A percentile compares a stretch with the other conserved stretches of the same genome.
Conservation (phyloP, 2,888 invertebrate species). For the Cancer borealis region DNA sequence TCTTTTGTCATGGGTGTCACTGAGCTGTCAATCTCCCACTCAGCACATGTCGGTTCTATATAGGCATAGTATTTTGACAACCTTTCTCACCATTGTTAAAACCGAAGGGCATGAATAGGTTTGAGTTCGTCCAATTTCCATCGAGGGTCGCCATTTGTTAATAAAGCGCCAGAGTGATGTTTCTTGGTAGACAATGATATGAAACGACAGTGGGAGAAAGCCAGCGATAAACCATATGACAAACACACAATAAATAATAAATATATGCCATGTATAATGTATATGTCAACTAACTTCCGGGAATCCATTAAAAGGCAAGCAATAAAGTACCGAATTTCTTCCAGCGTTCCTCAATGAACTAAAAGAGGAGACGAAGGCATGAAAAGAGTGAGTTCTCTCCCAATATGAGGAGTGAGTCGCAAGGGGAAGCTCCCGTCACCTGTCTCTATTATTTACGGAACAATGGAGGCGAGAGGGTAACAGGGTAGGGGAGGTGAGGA, state of each 20-base stretch:
- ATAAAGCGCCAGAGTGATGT: not conserved
- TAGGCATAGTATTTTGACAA: too few species aligned
- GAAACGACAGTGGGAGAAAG: not conserved
- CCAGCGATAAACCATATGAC: not conserved
- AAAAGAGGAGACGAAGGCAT: not conserved
- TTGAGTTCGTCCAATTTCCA: not conserved
- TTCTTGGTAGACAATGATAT: not conserved
- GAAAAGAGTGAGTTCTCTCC: not conserved
- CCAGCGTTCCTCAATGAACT: not conserved
- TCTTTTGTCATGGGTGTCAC: not conserved
- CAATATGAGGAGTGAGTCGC: not conserved
- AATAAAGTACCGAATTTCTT: not conserved
- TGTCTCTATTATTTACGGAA: slow-evolving; percentile 21
- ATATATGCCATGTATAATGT: not conserved
- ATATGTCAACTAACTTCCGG: not conserved
- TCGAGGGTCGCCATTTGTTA: not conserved
- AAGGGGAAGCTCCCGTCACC: not conserved
- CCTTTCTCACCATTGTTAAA: not conserved
- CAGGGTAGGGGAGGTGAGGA: not conserved
- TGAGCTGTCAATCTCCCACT: not conserved
- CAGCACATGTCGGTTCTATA: too few species aligned
- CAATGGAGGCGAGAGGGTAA: not conserved
- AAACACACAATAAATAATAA: not conserved
- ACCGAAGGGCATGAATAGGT: not conserved
- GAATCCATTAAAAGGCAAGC: not conserved